Evolutionary conservation across 2,797 vertebrate species (phyloP), one percentile per base, ranked within the genome.

Genomic region (Mionectes olivaceus): DNA sequence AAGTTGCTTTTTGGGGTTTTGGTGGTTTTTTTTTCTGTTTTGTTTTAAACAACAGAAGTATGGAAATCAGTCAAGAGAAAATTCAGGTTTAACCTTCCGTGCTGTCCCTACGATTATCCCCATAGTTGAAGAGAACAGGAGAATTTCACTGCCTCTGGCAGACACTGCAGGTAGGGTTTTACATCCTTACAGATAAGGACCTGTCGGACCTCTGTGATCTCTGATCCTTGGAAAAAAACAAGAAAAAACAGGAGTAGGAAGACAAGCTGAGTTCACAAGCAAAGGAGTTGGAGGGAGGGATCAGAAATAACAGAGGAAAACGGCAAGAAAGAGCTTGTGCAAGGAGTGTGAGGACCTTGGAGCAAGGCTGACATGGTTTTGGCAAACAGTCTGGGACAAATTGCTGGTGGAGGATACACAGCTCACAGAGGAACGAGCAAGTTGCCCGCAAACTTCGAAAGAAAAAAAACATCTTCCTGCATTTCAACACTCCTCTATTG

Each of bases 321-420:
- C 3, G 17, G 75, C 69, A 87, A 83, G 60, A 93, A 85, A 47
- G 4, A 47, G 68, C 60, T 75, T 69, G 55, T 2, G 37, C 74
- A 71, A 41, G 63, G 49, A 86, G 56, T 1, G 0, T 32, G 87
- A 94, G 89, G 81, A 78, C 77, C 74, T 95, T 0, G 3, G n/a
- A 43, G 63, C 3, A 30, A 78, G 46, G 78, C 67, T 79, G 87
- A 63, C 87, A 65, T 11, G 32, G 89, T 73, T 96, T 87, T 95
- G 85, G 93, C 82, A 71, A 3, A 19, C 64, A 65, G 35, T 69
- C 63, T 76, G 82, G 71, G 91, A 96, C 89, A 91, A 94, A 89
- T 69, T 87, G 91, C 82, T 89, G 68, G 79, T 94, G 49, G 84
- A 92, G 63, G 75, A 94, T 50, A 55, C 32, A 9, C 39, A 55